Base-by-base conservation (phyloP, 2,797 vertebrate species). In the Oreochromis grahami region DNA sequence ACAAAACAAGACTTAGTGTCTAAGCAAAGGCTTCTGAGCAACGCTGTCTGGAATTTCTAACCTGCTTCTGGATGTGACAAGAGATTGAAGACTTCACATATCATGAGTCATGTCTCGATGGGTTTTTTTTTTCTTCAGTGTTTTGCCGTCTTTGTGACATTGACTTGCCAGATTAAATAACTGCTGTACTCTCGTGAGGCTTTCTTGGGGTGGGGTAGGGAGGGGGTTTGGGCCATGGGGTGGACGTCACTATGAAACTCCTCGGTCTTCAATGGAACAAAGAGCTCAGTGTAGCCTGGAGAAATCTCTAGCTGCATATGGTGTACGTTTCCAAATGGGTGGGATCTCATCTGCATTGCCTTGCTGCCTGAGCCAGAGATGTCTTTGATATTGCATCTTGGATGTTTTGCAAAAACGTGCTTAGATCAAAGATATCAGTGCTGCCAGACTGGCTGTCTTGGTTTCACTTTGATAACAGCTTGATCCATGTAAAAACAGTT, bases 141-240 rank as follows among this genome's bases (percentile, higher is more conserved):
- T 70, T 79, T 85, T 82, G 8, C 50, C 72, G 36, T 78, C 41
- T 87, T 89, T 86, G 77, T 84, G 85, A 43, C 4, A 14, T 87
- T 84, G 82, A 53, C 34, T 79, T 58, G 85, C 81, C 80, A 90
- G 86, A 92, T 92, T 88, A 90, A 93, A 91, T 85, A 91, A 80
- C 84, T 86, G 82, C 41, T 81, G 52, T 79, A 82, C 26, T 50
- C 68, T 50, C 3, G 17, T 13, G 68, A 74, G 43, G 43, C 68
- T 50, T 29, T 32, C 77, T 81, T 52, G 80, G 82, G 38, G 38
- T 24, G 63, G 14, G 65, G 38, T 26, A 15, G 14, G 34, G 38
- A 36, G 45, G 58, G 63, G 74, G 82, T 63, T 63, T 36, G 58
- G 32, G 87, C 52, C 76, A 84, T 58, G 85, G 83, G 84, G 41